Evolutionary conservation across 1,140 invertebrate species (phyloP).

Genomic region (Pantala flavescens): DNA sequence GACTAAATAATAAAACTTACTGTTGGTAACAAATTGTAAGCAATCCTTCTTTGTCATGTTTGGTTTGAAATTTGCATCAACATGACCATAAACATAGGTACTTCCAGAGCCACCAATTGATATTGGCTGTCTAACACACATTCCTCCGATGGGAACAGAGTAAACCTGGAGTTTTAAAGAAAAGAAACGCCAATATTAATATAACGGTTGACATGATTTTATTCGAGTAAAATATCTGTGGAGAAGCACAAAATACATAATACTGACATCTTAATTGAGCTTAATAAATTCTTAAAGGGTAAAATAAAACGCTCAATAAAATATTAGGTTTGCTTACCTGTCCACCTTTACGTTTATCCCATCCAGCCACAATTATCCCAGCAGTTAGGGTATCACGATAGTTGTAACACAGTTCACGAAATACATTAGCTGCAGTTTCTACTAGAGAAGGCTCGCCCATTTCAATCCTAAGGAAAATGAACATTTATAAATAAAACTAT

Average conservation of each 20-base stretch:
- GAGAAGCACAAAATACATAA: too few species aligned
- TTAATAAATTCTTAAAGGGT: neutral
- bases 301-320: neutral
- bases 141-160: conserved; percentile 82
- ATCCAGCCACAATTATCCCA: conserved; percentile 88
- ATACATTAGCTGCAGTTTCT: conserved; percentile 80
- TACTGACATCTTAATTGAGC: too few species aligned
- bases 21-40: conserved; percentile 70
- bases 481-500: conserved; percentile 21
- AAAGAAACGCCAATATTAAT: conserved; percentile 30
- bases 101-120: conserved; percentile 93
- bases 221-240: too few species aligned
- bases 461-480: conserved; percentile 57
- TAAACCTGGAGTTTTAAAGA: conserved; percentile 53
- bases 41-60: conserved; percentile 81
- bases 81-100: conserved; percentile 91
- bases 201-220: too few species aligned
- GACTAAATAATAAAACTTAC: conserved; percentile 37
- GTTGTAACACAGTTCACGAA: conserved; percentile 89
- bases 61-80: conserved; percentile 78
- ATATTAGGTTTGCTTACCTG: conserved; percentile 42
- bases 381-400: conserved; percentile 87
- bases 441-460: conserved; percentile 74
- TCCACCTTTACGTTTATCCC: conserved; percentile 80
- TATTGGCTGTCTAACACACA: conserved; percentile 76